phyloP scores from a whole-genome alignment of 2,888 invertebrate genomes.

The Acleris holmiana region DNA sequence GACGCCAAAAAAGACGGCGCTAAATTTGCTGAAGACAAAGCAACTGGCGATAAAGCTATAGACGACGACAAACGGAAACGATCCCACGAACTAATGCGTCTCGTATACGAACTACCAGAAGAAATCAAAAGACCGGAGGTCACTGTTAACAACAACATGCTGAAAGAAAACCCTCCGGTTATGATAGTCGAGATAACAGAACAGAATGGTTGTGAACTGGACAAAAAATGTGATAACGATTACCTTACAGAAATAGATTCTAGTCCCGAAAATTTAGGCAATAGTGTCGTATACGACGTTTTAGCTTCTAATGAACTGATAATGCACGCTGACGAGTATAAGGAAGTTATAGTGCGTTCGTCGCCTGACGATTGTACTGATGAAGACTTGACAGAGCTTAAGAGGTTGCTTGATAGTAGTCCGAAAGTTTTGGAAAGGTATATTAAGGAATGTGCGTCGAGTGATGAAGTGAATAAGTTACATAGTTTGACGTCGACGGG shows the following conservation, averaged over 20 bases:
- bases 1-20: conserved; percentile 51
- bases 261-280: conserved; percentile 70
- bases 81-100: conserved; percentile 74
- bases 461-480: conserved; percentile 86
- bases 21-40: conserved; percentile 62
- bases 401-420: conserved; percentile 77
- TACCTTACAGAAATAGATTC: conserved; percentile 61
- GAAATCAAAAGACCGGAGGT: conserved; percentile 62
- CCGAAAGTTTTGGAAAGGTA: conserved; percentile 89
- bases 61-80: conserved; percentile 58
- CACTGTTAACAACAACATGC: conserved; percentile 73
- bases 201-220: conserved; percentile 79
- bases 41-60: conserved; percentile 56
- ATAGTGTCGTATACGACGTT: conserved; percentile 72
- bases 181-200: conserved; percentile 77
- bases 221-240: conserved; percentile 65
- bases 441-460: conserved; percentile 89
- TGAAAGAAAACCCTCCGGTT: conserved; percentile 77
- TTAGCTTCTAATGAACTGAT: conserved; percentile 66
- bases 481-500: conserved; percentile 84
- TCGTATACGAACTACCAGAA: conserved; percentile 78
- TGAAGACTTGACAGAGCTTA: conserved; percentile 72
- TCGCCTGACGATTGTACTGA: conserved; percentile 73
- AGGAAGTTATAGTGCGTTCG: conserved; percentile 70
- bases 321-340: conserved; percentile 67